Percentiles rank a stretch among this genome's conserved stretches.
phyloP scores from a whole-genome alignment of 2,797 vertebrate species.

The Catamblyrhynchus diadema region DNA sequence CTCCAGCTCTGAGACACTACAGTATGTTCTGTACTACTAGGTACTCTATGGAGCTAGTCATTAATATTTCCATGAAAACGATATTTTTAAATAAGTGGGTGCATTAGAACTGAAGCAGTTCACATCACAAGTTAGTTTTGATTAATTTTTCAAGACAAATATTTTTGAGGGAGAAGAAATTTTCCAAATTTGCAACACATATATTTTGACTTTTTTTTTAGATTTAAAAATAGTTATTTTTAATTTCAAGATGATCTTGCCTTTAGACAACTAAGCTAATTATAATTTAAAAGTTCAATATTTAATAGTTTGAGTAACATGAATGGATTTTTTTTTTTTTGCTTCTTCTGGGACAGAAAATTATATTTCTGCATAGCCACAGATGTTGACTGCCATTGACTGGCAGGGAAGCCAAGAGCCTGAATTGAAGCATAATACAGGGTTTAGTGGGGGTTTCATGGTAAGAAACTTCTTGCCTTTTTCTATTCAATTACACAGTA shows the following conservation, averaged over 20 bases:
- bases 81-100: background rate
- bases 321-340: background rate
- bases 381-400: background rate
- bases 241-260: conserved; percentile 30
- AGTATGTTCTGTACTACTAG: background rate
- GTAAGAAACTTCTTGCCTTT: background rate
- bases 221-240: background rate
- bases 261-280: conserved; percentile 14
- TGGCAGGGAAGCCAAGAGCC: background rate
- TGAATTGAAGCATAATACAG: background rate
- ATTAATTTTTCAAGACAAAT: background rate
- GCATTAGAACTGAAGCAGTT: background rate
- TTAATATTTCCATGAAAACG: background rate
- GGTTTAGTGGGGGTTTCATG: background rate
- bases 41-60: background rate
- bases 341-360: background rate
- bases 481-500: background rate
- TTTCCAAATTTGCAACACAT: background rate
- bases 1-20: background rate
- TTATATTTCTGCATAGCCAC: background rate
- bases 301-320: background rate
- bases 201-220: conserved; percentile 20
- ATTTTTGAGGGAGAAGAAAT: background rate
- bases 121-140: background rate
- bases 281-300: background rate